Conservation (phyloP, 2,888 invertebrate species). For the Agrochola lychnidis region DNA sequence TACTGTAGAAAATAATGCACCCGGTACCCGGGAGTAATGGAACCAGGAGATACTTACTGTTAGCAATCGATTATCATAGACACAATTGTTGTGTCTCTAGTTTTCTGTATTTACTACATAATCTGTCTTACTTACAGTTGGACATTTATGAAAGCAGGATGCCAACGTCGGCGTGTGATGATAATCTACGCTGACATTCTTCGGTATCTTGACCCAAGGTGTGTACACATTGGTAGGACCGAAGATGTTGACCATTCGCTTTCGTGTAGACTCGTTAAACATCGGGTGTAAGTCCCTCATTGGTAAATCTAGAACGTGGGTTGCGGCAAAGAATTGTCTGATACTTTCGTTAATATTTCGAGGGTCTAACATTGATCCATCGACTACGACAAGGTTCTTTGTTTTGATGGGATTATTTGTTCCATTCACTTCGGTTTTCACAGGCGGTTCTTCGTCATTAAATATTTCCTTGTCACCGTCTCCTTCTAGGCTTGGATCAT, state of each 20-base stretch:
- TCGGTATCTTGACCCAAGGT: slow-evolving; percentile 78
- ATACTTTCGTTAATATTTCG: slow-evolving; percentile 78
- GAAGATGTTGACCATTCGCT: slow-evolving; percentile 72
- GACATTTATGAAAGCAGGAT: slow-evolving; percentile 84
- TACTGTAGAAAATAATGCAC: too few relatives aligned
- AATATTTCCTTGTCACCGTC: slow-evolving; percentile 42
- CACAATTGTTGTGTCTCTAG: background rate
- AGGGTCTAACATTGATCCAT: slow-evolving; percentile 72
- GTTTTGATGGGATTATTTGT: slow-evolving; percentile 23
- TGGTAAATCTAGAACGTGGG: slow-evolving; percentile 80
- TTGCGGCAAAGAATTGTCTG: slow-evolving; percentile 81
- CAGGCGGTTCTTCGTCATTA: slow-evolving; percentile 28
- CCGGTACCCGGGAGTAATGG: too few relatives aligned
- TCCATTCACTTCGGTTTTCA: background rate
- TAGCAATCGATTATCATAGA: background rate
- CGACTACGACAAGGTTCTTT: slow-evolving; percentile 76
- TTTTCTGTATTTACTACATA: background rate
- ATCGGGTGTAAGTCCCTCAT: slow-evolving; percentile 70
- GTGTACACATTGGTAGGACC: slow-evolving; percentile 78
- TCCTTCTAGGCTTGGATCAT: background rate
- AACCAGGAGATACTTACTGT: background rate
- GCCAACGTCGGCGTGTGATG: slow-evolving; percentile 76
- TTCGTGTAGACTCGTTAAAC: slow-evolving; percentile 72
- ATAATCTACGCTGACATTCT: slow-evolving; percentile 73
- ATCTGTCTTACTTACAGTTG: slow-evolving; percentile 72